phyloP scores from a whole-genome alignment of 2,888 invertebrate genomes.

The Nebria salina region DNA sequence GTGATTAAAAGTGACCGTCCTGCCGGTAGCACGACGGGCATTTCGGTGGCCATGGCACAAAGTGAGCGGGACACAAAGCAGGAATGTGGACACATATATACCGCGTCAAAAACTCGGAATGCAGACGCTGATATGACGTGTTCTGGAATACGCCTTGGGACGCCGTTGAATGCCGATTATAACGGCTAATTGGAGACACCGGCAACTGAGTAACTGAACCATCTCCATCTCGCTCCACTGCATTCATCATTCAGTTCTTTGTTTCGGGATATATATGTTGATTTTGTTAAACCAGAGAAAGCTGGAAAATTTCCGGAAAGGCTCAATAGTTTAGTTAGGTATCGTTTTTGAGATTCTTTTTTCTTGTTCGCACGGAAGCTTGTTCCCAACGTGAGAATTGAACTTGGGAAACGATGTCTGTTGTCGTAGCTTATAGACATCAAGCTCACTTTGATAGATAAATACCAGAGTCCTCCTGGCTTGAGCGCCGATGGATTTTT shows the following conservation, averaged over 20 bases:
- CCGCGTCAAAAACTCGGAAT: conserved; percentile 43
- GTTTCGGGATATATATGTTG: too few species aligned
- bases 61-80: conserved; percentile 16
- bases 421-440: too few species aligned
- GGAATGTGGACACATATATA: conserved; percentile 20
- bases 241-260: too few species aligned
- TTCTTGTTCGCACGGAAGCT: not conserved
- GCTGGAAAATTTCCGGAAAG: too few species aligned
- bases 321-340: too few species aligned
- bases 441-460: not conserved
- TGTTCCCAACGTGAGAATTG: not conserved
- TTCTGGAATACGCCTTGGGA: conserved; percentile 19
- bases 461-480: not conserved
- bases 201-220: conserved; percentile 37
- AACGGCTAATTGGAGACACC: conserved; percentile 46
- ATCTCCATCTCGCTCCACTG: conserved; percentile 17
- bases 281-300: too few species aligned
- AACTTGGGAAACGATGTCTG: too few species aligned
- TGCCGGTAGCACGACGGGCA: not conserved
- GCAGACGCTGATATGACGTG: conserved; percentile 30
- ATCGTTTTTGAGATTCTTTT: not conserved
- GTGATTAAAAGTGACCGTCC: conserved; percentile 40
- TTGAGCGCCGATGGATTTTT: conserved; percentile 6
- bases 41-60: not conserved
- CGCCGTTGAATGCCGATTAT: conserved; percentile 32